Evolutionary conservation across 2,888 invertebrate species (phyloP).

Genomic region (Hirtodrosophila confusa): DNA sequence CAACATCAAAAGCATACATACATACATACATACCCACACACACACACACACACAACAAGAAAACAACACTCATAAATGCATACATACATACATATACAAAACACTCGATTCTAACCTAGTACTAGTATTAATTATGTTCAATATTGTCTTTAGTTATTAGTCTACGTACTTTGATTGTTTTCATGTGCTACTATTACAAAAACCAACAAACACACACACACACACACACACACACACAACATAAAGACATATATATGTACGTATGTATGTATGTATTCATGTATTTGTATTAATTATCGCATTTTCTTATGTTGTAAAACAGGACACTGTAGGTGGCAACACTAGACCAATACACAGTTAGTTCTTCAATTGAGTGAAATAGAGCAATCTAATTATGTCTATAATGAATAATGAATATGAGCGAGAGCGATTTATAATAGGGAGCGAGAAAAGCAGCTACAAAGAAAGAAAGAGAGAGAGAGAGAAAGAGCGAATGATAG

Average conservation of each 20-base stretch:
- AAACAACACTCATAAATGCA: background rate
- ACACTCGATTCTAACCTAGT: conserved; percentile 34
- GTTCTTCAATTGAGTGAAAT: conserved; percentile 14
- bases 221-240: too few species aligned
- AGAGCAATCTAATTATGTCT: background rate
- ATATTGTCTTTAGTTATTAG: conserved; percentile 36
- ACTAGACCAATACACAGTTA: conserved; percentile 46
- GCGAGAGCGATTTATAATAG: conserved; percentile 1
- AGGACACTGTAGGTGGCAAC: conserved; percentile 43
- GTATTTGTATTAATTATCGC: too few species aligned
- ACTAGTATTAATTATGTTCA: conserved; percentile 32
- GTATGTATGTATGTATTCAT: conserved; percentile 2
- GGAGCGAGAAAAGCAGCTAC: background rate
- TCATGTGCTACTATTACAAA: conserved; percentile 17
- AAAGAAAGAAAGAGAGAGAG: conserved; percentile 11
- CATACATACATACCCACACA: background rate
- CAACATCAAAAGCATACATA: conserved; percentile 1
- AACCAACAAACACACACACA: too few species aligned
- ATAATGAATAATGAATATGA: conserved; percentile 16
- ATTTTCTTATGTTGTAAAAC: conserved; percentile 23
- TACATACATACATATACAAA: background rate
- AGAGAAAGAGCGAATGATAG: conserved; percentile 9
- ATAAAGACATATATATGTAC: conserved; percentile 11
- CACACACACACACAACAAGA: background rate
- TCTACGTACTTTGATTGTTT: conserved; percentile 26